phyloP scores from a whole-genome alignment of 2,888 invertebrate genomes.

The Entomobrya multifasciata region DNA sequence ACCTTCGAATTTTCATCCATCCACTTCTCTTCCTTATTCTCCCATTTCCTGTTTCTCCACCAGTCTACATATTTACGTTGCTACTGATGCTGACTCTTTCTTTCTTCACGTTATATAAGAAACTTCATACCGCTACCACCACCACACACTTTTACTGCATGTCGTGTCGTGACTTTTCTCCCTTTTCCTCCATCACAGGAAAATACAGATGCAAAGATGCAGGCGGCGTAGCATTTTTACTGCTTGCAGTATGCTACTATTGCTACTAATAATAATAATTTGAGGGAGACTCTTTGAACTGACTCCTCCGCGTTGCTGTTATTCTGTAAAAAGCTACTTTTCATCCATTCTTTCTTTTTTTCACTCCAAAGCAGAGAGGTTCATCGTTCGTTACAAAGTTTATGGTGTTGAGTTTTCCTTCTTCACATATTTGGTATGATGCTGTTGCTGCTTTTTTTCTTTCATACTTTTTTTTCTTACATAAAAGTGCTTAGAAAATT shows the following conservation, averaged over 20 bases:
- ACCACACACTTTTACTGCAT: no score
- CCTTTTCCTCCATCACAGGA: background rate
- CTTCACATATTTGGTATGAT: slow-evolving; percentile 20
- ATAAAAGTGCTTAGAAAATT: slow-evolving; percentile 61
- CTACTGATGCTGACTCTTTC: no score
- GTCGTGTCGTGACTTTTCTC: slow-evolving; percentile 28
- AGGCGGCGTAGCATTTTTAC: background rate
- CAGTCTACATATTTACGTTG: no score
- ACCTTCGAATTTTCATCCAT: slow-evolving; percentile 30
- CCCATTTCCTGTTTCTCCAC: background rate
- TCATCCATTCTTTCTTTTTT: slow-evolving; percentile 45
- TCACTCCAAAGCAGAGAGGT: no score
- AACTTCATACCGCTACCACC: no score
- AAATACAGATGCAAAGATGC: slow-evolving; percentile 35
- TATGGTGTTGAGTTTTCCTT: slow-evolving; percentile 40
- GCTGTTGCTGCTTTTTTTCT: slow-evolving; percentile 44
- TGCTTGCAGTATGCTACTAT: slow-evolving; percentile 11
- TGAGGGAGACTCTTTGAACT: background rate
- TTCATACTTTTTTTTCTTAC: slow-evolving; percentile 43
- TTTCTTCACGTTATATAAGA: no score
- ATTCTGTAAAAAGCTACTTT: slow-evolving; percentile 31
- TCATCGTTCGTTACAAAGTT: no score
- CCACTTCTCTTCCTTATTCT: slow-evolving; percentile 26
- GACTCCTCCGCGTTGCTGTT: no score
- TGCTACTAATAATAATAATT: slow-evolving; percentile 25